A percentile compares a stretch with the other conserved stretches of the same genome.
These are phyloP conservation scores for Gnathonemus longibarbis DNA, from an alignment of 2,113 vertebrate genomes.

Conservation along the genomic window DNA sequence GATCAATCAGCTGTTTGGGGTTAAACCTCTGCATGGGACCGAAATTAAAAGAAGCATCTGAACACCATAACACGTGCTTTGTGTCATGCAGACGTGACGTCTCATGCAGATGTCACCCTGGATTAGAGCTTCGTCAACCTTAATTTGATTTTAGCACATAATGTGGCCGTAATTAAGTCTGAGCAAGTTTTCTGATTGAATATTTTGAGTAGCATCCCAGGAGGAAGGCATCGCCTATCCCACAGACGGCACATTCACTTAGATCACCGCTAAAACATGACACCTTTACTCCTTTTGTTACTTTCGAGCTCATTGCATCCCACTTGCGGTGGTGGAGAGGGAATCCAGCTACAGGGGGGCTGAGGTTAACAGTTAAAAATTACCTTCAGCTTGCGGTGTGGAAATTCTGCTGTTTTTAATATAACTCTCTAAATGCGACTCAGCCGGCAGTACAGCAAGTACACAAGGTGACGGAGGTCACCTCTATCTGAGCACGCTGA, in stretches of 20 bases:
- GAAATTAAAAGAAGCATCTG: not conserved
- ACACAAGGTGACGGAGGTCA: conserved; percentile 42
- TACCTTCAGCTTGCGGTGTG: conserved; percentile 9
- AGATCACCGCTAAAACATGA: not conserved
- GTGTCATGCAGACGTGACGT: not conserved
- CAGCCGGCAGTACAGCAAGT: conserved; percentile 24
- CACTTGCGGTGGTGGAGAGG: not conserved
- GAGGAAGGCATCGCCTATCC: not conserved
- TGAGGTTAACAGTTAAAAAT: conserved; percentile 14
- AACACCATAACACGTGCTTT: not conserved
- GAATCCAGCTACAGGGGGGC: not conserved
- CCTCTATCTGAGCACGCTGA: conserved; percentile 37
- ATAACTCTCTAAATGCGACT: not conserved
- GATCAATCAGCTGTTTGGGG: not conserved
- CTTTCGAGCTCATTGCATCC: not conserved
- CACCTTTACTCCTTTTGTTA: not conserved
- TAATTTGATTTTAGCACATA: not conserved
- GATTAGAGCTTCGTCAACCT: not conserved
- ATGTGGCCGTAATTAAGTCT: not conserved
- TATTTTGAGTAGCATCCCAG: not conserved
- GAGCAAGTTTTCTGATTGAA: not conserved
- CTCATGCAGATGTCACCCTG: not conserved
- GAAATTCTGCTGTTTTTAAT: conserved; percentile 9
- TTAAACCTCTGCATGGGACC: not conserved
- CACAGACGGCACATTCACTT: not conserved